Percentiles rank a stretch among this genome's conserved stretches.
Evolutionary conservation across 2,888 invertebrate genomes (phyloP).

Genomic region (Synanthedon vespiformis): DNA sequence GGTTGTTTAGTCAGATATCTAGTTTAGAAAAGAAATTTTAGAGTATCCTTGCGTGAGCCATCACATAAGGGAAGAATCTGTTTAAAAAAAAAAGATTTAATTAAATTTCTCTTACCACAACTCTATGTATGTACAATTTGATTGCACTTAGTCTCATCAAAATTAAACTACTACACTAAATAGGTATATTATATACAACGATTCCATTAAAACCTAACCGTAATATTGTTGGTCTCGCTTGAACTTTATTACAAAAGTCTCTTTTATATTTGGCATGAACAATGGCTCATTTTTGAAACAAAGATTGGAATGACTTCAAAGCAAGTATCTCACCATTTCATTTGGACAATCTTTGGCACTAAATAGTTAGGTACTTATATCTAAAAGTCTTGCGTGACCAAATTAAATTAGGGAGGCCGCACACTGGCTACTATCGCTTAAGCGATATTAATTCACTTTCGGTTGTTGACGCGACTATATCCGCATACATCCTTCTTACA

Average conservation of each 20-base stretch:
- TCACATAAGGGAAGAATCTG: too few relatives aligned
- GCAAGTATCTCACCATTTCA: slow-evolving; percentile 45
- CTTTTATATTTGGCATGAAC: slow-evolving; percentile 46
- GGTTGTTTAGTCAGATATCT: too few relatives aligned
- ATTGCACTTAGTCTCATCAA: slow-evolving; percentile 6
- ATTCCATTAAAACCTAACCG: slow-evolving; percentile 24
- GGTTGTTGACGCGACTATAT: too few relatives aligned
- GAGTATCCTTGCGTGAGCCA: too few relatives aligned
- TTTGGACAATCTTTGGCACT: slow-evolving; percentile 70
- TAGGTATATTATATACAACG: slow-evolving; percentile 29
- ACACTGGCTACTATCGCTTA: too few relatives aligned
- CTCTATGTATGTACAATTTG: slow-evolving; percentile 25
- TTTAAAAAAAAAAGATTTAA: too few relatives aligned
- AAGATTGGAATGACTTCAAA: slow-evolving; percentile 54
- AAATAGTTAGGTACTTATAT: slow-evolving; percentile 55
- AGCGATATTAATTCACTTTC: too few relatives aligned
- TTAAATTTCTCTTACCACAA: background rate
- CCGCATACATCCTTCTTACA: background rate
- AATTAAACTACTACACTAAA: slow-evolving; percentile 20
- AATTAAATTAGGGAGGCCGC: background rate
- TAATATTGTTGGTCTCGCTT: slow-evolving; percentile 5
- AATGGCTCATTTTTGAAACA: slow-evolving; percentile 41
- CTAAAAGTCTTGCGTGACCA: slow-evolving; percentile 36
- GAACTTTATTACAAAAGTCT: slow-evolving; percentile 1
- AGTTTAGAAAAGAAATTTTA: too few relatives aligned